Conservation (phyloP, 2,797 vertebrate genomes). For the Macroramphosus scolopax region DNA sequence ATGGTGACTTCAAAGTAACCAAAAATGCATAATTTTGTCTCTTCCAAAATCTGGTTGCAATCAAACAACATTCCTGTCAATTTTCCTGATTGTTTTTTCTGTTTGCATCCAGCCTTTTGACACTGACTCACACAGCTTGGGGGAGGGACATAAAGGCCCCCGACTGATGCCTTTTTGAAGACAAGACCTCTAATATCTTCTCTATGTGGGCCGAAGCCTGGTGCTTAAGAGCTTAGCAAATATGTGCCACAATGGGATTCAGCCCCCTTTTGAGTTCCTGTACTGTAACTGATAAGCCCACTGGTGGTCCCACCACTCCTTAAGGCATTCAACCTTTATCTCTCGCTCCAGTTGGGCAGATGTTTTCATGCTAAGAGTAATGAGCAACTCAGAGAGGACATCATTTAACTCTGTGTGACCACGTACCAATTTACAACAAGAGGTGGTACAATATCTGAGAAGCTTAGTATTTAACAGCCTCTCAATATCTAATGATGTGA, state of each 20-base stretch:
- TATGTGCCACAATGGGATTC: conserved; percentile 65
- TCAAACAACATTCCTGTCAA: conserved; percentile 18
- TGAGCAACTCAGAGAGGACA: conserved; percentile 13
- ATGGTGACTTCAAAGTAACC: conserved; percentile 15
- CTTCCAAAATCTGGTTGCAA: conserved; percentile 27
- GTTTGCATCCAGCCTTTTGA: conserved; percentile 21
- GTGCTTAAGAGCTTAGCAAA: conserved; percentile 68
- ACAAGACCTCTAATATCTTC: conserved; percentile 67
- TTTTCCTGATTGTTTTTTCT: conserved; percentile 29
- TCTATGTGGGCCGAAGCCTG: conserved; percentile 52
- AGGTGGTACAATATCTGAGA: conserved; percentile 8
- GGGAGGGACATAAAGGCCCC: conserved; percentile 50
- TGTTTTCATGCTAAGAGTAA: conserved; percentile 23
- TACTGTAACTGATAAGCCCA: conserved; percentile 45
- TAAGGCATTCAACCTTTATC: conserved; percentile 17
- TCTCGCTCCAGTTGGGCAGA: conserved; percentile 12
- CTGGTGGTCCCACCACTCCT: conserved; percentile 20
- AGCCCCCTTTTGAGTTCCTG: conserved; percentile 50
- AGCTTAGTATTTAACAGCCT: conserved; percentile 3
- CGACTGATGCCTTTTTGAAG: conserved; percentile 53
- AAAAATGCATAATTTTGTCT: conserved; percentile 18
- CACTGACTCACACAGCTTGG: conserved; percentile 23
- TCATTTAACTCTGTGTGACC: no score
- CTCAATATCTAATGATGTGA: conserved; percentile 15
- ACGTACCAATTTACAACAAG: no score